Evolutionary conservation across 1,140 invertebrate genomes (phyloP), one percentile per base, ranked within the genome.

Genomic region (Drosophila jambulina): DNA sequence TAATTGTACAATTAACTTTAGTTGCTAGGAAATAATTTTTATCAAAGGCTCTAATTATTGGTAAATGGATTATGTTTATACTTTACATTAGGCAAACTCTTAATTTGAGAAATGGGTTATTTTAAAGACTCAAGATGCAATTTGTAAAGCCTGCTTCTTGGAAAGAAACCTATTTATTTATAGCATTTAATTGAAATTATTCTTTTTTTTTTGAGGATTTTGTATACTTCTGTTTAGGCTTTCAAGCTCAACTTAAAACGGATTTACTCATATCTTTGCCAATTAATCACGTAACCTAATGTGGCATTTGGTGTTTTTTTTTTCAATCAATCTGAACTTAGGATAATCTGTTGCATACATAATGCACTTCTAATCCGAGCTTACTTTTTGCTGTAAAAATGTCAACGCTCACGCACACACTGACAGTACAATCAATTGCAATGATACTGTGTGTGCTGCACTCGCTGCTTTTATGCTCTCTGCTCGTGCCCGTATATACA

Each of bases 391-490:
- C 51, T 54, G 19, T 36, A 74, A 78, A 78, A 77, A 77, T 77
- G 75, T 78, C 75, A 60, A 57, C 58, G 25, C 42, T 43, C 65
- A 67, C 29, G 64, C 64, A 57, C 29, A 65, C 19, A 58, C 17
- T 9, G 32, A 8, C 42, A 68, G 12, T 29, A 21, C 74, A 78
- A 85, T 83, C 79, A 90, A 91, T 91, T 91, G 88, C 85, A 91
- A 79, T 86, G 78, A 71, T 74, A 67, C 61, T 82, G 76, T 91
- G 80, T 75, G 74, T 84, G 80, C 72, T 85, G 80, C 87, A 85
- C 84, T 85, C 83, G 78, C 71, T 83, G 83, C 75, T 78, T 74
- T 80, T 82, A 80, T 83, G 83, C 75, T 78, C 65, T 78, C 45
- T 75, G 63, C 75, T 53, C 43, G 38, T 59, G 53, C 58, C 21